Evolutionary conservation across 1,140 invertebrate genomes (phyloP), one percentile per base, ranked within the genome.

Genomic region (Halotydeus destructor): DNA sequence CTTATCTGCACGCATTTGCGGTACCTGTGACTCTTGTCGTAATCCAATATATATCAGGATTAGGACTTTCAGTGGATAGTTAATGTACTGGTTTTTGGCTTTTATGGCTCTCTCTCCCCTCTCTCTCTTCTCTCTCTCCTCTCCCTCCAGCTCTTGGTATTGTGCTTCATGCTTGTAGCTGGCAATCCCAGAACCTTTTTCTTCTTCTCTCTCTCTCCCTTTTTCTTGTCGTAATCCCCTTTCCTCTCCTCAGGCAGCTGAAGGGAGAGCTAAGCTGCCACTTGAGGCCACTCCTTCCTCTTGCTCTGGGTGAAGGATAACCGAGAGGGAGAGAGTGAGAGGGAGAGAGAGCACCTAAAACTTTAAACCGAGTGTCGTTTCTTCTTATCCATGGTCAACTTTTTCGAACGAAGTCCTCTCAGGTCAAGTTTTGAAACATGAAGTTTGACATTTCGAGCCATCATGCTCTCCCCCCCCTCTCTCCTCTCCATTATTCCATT

Each of bases 111-210:
- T 77, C 32, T 75, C 69, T 54, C 93, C 84, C 78, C 80, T 93
- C 67, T 88, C 76, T 26, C 75, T 68, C 67, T 91, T 96, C 52
- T 93, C 82, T 46, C 75, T 74, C n/a, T 96, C 53, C 51, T 80
- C 76, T 43, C 76, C 76, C 91, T 91, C 97, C 61, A 88, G 65
- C 62, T 94, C 86, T 16, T 36, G 46, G 73, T 88, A 59, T 83
- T 91, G 60, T 91, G 94, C 1, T 83, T 75, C 33, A 97, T 69
- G 54, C 96, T 89, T 0, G 83, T 85, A 6, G 96, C 69, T 43
- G 74, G 72, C 40, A 93, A 74, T 12, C 80, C 82, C 11, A 86
- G 85, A 69, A 57, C 55, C 44, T 58, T 50, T 46, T 68, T 62
- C 44, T 67, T 62, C 49, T 57, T 54, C 39, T 57, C 52, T 30